Conservation (phyloP, 2,888 invertebrate species). For the Stictocephala bisonia region DNA sequence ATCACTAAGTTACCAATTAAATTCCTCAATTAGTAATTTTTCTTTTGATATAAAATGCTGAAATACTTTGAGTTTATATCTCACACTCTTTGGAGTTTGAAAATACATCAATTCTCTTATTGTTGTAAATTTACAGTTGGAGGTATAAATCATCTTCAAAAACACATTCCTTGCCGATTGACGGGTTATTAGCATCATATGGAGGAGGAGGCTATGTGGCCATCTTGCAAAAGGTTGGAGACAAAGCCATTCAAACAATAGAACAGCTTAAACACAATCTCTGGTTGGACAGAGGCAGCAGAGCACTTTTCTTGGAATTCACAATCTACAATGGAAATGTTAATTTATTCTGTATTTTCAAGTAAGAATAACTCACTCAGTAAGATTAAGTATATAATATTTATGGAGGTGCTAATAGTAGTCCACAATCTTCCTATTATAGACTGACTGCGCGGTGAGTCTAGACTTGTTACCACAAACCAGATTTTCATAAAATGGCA, state of each 20-base stretch:
- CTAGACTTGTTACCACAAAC: too few species aligned
- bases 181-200: conserved; percentile 66
- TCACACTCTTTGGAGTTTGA: too few species aligned
- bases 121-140: background rate
- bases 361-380: conserved; percentile 50
- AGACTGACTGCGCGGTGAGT: too few species aligned
- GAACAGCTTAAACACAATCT: conserved; percentile 67
- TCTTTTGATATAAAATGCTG: too few species aligned
- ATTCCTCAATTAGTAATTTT: too few species aligned
- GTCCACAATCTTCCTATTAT: too few species aligned
- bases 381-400: too few species aligned
- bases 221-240: conserved; percentile 66
- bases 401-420: too few species aligned
- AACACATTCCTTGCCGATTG: background rate
- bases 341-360: conserved; percentile 72
- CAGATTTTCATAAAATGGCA: too few species aligned
- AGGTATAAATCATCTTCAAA: background rate
- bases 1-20: too few species aligned
- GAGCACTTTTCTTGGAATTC: conserved; percentile 78
- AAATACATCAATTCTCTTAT: too few species aligned
- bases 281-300: conserved; percentile 77
- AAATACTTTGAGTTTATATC: too few species aligned
- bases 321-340: conserved; percentile 79
- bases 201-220: conserved; percentile 70
- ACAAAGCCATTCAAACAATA: conserved; percentile 66